Base-by-base conservation (phyloP, 1,140 invertebrate species). In the Pteromalus puparum region DNA sequence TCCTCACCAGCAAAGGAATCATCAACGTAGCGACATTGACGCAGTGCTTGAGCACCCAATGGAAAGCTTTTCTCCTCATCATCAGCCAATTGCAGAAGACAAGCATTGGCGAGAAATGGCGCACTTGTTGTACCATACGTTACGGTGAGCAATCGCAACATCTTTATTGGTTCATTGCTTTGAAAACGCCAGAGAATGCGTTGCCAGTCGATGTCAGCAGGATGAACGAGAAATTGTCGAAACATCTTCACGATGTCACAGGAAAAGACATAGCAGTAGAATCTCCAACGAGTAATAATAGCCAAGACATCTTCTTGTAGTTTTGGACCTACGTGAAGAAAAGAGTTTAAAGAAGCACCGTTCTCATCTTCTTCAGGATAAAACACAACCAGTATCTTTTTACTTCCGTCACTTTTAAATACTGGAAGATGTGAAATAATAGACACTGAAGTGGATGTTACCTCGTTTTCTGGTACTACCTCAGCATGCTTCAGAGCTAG, bases 231-330 rank as follows among this genome's bases (percentile, higher is more conserved):
- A 24, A 48, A 24, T 28, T 77, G 75, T 18, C 75, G 15, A 24
- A 48, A 77, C 42, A 77, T 77, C 9, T 77, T 75, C 5, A 75
- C n/a, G 38, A 75, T 75, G n/a, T 75, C 73, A 21, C 21, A 21
- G 12, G 38, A 34, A 18, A 75, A 75, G 21, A 24, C 73, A 7
- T n/a, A 13, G 5, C 18, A 9, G 6, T 13, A 18, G 1, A 34
- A 46, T 38, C 15, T 75, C 73, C 38, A 79, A 18, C 48, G 53
- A 61, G 34, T 2, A 28, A 76, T n/a, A 30, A 48, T 48, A 12
- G n/a, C 13, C 13, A 53, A 24, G 1, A 76, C 24, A 18, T 76
- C n/a, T 15, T 78, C 26, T 30, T 78, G 76, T 4, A 78, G 15
- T 46, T 78, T 78, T 0, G 76, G 48, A 12, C 76, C 76, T 30